A percentile compares a stretch with the other conserved stretches of the same genome.
These are phyloP conservation scores for Vireo altiloquus DNA, from an alignment of 2,113 vertebrate species.

Conservation along the genomic window DNA sequence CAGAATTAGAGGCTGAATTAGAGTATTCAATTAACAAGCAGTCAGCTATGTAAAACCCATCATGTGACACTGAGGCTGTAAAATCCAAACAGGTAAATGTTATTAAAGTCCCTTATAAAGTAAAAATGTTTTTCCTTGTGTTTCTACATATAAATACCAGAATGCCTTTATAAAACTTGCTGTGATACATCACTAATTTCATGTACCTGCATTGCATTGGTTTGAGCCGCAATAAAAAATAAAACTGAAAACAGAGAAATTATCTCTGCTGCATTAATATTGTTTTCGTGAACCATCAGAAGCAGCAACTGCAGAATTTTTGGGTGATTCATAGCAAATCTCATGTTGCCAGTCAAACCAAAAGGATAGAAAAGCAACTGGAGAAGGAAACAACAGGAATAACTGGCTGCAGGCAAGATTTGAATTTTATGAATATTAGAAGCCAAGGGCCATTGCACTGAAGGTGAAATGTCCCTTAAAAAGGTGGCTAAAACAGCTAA, in stretches of 20 bases:
- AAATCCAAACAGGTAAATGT: background rate
- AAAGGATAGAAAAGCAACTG: background rate
- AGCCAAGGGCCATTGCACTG: background rate
- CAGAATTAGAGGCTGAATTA: conserved; percentile 17
- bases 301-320: background rate
- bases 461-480: conserved; percentile 25
- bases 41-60: conserved; percentile 2
- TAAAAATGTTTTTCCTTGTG: background rate
- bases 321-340: background rate
- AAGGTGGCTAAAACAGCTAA: background rate
- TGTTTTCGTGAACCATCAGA: background rate
- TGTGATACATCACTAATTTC: background rate
- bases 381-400: background rate
- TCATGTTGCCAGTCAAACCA: background rate
- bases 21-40: conserved; percentile 43
- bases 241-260: background rate
- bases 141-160: conserved; percentile 4
- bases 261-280: background rate
- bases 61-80: background rate
- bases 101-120: background rate
- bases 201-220: background rate
- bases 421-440: conserved; percentile 38
- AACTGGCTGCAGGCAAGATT: conserved; percentile 13
- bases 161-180: background rate
- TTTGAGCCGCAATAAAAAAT: background rate